These are phyloP conservation scores for Gryllus longicercus DNA, from an alignment of 2,888 invertebrate species.

Conservation along the genomic window DNA sequence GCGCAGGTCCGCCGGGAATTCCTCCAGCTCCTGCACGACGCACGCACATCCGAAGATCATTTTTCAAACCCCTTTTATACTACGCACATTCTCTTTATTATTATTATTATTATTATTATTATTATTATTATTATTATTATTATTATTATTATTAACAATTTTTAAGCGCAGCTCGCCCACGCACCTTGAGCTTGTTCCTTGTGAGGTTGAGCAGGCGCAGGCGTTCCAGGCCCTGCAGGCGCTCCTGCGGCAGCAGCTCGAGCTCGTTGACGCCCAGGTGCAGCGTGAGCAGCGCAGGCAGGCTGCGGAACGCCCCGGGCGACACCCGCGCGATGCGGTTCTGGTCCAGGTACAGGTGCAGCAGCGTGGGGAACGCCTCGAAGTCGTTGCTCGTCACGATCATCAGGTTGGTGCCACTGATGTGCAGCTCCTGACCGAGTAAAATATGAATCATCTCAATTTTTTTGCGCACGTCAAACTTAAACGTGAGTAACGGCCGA, in stretches of 20 bases:
- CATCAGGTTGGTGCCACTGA: conserved; percentile 74
- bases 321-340: conserved; percentile 74
- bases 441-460: too few species aligned
- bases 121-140: too few species aligned
- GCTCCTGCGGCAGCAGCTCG: conserved; percentile 74
- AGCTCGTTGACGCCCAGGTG: conserved; percentile 81
- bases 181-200: neutral
- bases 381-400: conserved; percentile 82
- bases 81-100: neutral
- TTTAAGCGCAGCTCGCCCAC: neutral
- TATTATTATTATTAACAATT: neutral
- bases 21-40: conserved; percentile 64
- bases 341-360: conserved; percentile 68
- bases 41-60: too few species aligned
- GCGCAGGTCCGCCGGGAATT: conserved; percentile 73
- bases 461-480: too few species aligned
- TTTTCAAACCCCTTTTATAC: too few species aligned
- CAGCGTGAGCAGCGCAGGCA: conserved; percentile 70
- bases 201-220: conserved; percentile 2
- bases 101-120: too few species aligned
- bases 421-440: conserved; percentile 57
- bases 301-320: conserved; percentile 76
- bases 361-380: conserved; percentile 73
- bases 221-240: conserved; percentile 72
- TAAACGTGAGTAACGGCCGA: too few species aligned